Evolutionary conservation across 2,797 vertebrate species (phyloP).

Genomic region (Hydrocynus forskahlii): DNA sequence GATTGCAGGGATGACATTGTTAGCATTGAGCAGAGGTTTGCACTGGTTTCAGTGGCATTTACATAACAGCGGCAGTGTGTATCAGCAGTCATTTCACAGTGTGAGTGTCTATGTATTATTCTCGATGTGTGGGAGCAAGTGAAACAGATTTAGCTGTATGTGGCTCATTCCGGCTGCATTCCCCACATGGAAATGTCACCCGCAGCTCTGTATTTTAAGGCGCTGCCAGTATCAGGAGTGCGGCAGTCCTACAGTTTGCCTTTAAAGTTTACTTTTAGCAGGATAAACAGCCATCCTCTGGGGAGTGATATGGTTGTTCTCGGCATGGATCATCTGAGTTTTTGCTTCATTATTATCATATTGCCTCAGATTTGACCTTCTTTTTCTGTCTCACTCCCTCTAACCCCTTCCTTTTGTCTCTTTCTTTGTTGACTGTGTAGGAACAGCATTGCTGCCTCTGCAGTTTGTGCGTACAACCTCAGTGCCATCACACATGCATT

Average conservation of each 20-base stretch:
- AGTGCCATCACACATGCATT: slow-evolving; percentile 96
- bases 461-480: slow-evolving; percentile 97
- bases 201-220: slow-evolving; percentile 17
- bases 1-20: slow-evolving; percentile 61
- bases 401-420: neutral
- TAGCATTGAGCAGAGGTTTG: slow-evolving; percentile 49
- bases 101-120: slow-evolving; percentile 24
- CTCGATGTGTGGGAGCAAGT: slow-evolving; percentile 33
- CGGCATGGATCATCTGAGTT: neutral
- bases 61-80: slow-evolving; percentile 29
- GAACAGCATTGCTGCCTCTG: slow-evolving; percentile 97
- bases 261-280: slow-evolving; percentile 7
- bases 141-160: slow-evolving; percentile 23
- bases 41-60: slow-evolving; percentile 48
- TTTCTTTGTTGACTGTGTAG: slow-evolving; percentile 72
- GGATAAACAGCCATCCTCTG: neutral
- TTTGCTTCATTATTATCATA: slow-evolving; percentile 2
- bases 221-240: neutral
- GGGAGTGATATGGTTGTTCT: neutral
- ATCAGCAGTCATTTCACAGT: slow-evolving; percentile 27
- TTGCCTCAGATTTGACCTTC: neutral
- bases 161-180: slow-evolving; percentile 17
- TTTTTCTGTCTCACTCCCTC: slow-evolving; percentile 1
- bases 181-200: slow-evolving; percentile 8
- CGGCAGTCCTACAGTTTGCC: neutral